Conservation (phyloP, 1,140 invertebrate genomes). For the Trachymyrmex septentrionalis region DNA sequence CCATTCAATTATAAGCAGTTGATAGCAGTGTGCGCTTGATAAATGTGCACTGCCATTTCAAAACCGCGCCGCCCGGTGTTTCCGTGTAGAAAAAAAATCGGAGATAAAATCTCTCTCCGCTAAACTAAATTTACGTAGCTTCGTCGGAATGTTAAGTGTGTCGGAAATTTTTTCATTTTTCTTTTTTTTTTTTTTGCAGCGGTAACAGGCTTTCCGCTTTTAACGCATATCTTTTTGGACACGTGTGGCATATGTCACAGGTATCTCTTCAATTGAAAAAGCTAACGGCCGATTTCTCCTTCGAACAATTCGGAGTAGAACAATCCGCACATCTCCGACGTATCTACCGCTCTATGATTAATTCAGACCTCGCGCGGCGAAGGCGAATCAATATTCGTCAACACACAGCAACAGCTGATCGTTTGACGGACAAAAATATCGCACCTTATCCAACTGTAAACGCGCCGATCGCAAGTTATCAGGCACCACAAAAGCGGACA, state of each 20-base stretch:
- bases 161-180: neutral
- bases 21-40: slow-evolving; percentile 37
- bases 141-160: too few species aligned
- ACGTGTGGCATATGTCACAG: too few species aligned
- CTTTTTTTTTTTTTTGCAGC: neutral
- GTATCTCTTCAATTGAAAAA: neutral
- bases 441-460: too few species aligned
- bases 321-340: neutral
- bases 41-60: slow-evolving; percentile 9
- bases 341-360: neutral
- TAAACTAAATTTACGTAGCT: neutral
- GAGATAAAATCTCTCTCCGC: neutral
- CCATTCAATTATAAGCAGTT: slow-evolving; percentile 54
- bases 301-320: neutral
- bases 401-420: slow-evolving; percentile 52
- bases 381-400: slow-evolving; percentile 37
- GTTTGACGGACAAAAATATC: neutral
- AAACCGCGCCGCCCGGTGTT: neutral
- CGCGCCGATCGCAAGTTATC: neutral
- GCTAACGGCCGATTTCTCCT: neutral
- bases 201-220: neutral
- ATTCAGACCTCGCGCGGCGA: neutral
- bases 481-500: neutral
- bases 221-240: neutral
- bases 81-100: neutral